These are phyloP conservation scores for Himalopsyche japonica DNA, from an alignment of 2,888 invertebrate genomes.

Conservation along the genomic window DNA sequence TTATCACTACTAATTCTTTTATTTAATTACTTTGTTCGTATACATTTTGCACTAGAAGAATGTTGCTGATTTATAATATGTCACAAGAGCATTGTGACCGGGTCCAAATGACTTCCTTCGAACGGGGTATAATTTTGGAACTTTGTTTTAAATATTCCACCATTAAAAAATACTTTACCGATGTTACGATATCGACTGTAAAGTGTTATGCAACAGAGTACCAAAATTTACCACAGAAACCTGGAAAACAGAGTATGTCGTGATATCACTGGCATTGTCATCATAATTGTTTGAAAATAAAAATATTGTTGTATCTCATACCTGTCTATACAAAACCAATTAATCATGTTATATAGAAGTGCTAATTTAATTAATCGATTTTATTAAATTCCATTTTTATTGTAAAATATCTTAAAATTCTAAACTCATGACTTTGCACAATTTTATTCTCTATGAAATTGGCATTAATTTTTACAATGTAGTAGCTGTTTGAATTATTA, in stretches of 20 bases:
- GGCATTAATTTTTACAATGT: slow-evolving; percentile 27
- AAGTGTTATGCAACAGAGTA: neutral
- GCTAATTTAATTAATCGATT: slow-evolving; percentile 38
- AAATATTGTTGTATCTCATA: slow-evolving; percentile 25
- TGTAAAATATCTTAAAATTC: slow-evolving; percentile 38
- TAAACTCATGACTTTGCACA: slow-evolving; percentile 38
- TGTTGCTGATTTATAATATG: slow-evolving; percentile 37
- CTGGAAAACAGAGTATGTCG: slow-evolving; percentile 35
- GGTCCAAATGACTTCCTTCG: slow-evolving; percentile 32
- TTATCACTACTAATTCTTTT: slow-evolving; percentile 5
- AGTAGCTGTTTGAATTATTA: slow-evolving; percentile 37
- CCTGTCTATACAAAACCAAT: slow-evolving; percentile 33
- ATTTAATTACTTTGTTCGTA: slow-evolving; percentile 2
- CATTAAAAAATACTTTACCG: neutral
- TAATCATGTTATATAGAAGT: slow-evolving; percentile 35
- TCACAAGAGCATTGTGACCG: slow-evolving; percentile 27
- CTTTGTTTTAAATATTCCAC: neutral
- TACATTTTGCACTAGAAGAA: slow-evolving; percentile 32
- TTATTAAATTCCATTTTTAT: slow-evolving; percentile 31
- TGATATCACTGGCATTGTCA: slow-evolving; percentile 29
- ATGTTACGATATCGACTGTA: neutral
- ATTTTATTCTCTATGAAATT: slow-evolving; percentile 27
- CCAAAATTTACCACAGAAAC: slow-evolving; percentile 5
- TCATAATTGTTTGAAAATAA: slow-evolving; percentile 26
- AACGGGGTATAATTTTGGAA: slow-evolving; percentile 7